A percentile compares a stretch with the other conserved stretches of the same genome.
Evolutionary conservation across 2,888 invertebrate species (phyloP).

Genomic region (Hipparchia sbordonii): DNA sequence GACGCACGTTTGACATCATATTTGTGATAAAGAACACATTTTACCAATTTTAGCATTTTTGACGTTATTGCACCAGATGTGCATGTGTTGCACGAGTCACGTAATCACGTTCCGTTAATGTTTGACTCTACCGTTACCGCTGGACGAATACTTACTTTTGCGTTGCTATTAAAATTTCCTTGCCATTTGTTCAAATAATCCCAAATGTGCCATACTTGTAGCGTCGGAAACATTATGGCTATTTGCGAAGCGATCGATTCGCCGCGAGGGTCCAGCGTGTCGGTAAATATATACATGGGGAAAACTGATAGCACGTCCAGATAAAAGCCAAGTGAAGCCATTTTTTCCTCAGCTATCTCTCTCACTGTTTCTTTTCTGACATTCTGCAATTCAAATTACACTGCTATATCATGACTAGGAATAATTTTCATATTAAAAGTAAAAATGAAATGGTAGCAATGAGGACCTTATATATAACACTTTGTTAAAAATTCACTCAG

Average conservation of each 20-base stretch:
- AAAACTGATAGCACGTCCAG: conserved; percentile 73
- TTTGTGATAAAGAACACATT: too few relatives aligned
- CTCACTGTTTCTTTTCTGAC: conserved; percentile 62
- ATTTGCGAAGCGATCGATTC: conserved; percentile 60
- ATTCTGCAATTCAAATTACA: conserved; percentile 56
- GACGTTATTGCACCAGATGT: too few relatives aligned
- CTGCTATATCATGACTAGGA: conserved; percentile 28
- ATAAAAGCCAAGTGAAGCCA: conserved; percentile 71
- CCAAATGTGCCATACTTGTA: conserved; percentile 77
- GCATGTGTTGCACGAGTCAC: too few relatives aligned
- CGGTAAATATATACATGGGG: conserved; percentile 67
- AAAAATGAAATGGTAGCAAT: conserved; percentile 17
- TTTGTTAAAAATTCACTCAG: not conserved
- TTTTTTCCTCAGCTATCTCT: conserved; percentile 73
- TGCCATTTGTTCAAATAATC: conserved; percentile 66
- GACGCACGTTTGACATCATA: too few relatives aligned
- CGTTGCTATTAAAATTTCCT: conserved; percentile 57
- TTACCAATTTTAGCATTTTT: too few relatives aligned
- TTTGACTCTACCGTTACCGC: too few relatives aligned
- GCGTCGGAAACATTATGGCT: conserved; percentile 58
- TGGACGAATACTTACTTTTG: conserved; percentile 52
- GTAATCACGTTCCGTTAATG: too few relatives aligned
- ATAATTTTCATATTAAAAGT: conserved; percentile 31
- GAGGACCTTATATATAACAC: conserved; percentile 3
- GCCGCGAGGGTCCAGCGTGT: conserved; percentile 62